Percentiles rank a stretch among this genome's conserved stretches.
Conservation (phyloP, 2,888 invertebrate genomes). For the Pristionchus exspectatus region DNA sequence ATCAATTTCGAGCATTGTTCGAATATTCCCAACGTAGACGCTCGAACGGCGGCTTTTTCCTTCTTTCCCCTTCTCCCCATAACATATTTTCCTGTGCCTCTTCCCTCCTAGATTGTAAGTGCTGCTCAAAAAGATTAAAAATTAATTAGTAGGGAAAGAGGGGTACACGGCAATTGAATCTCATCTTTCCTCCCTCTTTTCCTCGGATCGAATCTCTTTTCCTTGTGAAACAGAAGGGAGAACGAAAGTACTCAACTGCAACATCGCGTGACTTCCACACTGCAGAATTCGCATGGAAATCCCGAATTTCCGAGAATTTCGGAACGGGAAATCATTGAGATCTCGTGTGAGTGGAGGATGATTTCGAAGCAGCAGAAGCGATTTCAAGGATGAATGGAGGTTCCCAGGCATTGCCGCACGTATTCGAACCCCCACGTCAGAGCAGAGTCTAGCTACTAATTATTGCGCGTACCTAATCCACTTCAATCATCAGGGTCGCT, state of each 20-base stretch:
- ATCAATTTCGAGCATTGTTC: not conserved
- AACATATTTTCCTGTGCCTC: not conserved
- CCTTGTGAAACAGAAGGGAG: not conserved
- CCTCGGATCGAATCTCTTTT: not conserved
- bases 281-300: not conserved
- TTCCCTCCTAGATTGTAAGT: not conserved
- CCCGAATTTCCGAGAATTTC: not conserved
- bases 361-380: not conserved
- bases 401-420: not conserved
- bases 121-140: conserved; percentile 46
- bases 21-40: not conserved
- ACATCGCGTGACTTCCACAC: conserved; percentile 10
- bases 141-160: conserved; percentile 31
- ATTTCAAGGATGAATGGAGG: conserved; percentile 8
- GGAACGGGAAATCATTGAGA: not conserved
- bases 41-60: not conserved
- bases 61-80: not conserved
- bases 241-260: not conserved
- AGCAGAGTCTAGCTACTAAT: not conserved
- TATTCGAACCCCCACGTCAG: not conserved
- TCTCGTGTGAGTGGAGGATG: not conserved
- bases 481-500: not conserved
- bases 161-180: not conserved
- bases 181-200: not conserved
- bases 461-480: not conserved